These are phyloP conservation scores for Dromas ardeola DNA, from an alignment of 2,113 vertebrate species.

Conservation along the genomic window DNA sequence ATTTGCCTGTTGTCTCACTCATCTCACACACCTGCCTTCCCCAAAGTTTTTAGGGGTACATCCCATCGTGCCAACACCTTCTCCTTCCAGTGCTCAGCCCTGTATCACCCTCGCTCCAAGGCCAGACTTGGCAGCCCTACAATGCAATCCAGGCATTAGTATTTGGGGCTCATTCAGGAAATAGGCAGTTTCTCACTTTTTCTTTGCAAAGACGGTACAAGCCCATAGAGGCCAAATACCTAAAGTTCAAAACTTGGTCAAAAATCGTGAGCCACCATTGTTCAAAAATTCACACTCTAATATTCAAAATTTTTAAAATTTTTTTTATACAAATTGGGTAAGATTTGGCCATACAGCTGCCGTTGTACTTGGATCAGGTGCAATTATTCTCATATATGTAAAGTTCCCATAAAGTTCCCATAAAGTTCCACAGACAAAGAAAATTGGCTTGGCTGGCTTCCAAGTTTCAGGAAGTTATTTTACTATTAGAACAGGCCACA, in stretches of 20 bases:
- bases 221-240: neutral
- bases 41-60: neutral
- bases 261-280: neutral
- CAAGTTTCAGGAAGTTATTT: neutral
- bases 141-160: fast-evolving
- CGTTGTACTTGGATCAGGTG: neutral
- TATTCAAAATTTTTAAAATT: neutral
- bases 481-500: neutral
- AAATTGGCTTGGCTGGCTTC: neutral
- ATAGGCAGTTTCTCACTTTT: neutral
- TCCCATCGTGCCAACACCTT: neutral
- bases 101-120: neutral
- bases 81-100: neutral
- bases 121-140: neutral
- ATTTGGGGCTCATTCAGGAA: neutral
- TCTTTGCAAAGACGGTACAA: neutral
- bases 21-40: neutral
- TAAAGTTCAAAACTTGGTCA: neutral
- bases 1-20: neutral
- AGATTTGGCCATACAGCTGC: neutral
- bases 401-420: neutral
- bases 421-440: neutral
- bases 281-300: neutral
- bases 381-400: neutral
- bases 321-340: neutral